Evolutionary conservation across 2,888 invertebrate genomes (phyloP).

Genomic region (Lamproptera curius): DNA sequence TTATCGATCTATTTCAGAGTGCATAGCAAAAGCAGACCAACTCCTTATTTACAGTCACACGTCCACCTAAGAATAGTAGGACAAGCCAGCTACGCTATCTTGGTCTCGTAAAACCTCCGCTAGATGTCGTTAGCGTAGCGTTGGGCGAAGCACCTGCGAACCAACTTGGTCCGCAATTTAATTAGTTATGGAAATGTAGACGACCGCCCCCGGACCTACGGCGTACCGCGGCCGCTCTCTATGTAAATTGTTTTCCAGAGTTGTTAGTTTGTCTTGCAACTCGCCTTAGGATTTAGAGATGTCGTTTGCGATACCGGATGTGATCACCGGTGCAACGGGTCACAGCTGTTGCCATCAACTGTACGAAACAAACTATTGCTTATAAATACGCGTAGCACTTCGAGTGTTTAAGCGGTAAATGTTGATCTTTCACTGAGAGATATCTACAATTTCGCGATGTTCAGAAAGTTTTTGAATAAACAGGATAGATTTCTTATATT

Average conservation of each 20-base stretch:
- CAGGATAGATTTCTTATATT: no score
- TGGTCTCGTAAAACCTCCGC: background rate
- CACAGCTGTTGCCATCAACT: no score
- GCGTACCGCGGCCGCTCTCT: conserved; percentile 12
- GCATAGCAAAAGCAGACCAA: no score
- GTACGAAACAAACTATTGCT: no score
- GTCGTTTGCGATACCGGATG: background rate
- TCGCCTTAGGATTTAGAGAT: conserved; percentile 27
- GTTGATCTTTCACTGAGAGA: no score
- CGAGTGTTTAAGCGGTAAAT: no score
- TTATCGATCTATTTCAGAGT: no score
- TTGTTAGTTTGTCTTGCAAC: conserved; percentile 27
- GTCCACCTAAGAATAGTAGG: background rate
- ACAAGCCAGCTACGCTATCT: background rate
- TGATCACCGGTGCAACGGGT: background rate
- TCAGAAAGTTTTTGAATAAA: no score
- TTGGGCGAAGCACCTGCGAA: conserved; percentile 29
- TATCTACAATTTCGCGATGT: no score
- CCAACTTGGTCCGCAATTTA: conserved; percentile 36
- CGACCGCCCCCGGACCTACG: conserved; percentile 33
- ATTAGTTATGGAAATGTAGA: conserved; percentile 42
- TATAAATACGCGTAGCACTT: no score
- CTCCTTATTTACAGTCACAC: background rate
- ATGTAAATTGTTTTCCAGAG: conserved; percentile 27
- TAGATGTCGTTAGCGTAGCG: background rate